Evolutionary conservation across 2,888 invertebrate genomes (phyloP).

Genomic region (Nasonovia ribisnigri): DNA sequence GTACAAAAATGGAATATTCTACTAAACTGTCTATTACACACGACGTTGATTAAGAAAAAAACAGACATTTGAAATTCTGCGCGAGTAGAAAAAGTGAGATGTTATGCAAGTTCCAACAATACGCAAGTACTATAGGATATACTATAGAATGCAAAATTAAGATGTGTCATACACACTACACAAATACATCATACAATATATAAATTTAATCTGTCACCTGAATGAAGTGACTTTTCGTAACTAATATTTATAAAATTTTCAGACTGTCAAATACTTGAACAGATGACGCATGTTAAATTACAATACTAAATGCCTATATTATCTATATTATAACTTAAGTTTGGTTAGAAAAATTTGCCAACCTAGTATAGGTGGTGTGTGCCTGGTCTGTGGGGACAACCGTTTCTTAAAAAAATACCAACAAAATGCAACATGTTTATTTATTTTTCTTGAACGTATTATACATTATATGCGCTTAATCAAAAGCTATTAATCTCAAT

Average conservation of each 20-base stretch:
- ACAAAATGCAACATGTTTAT: background rate
- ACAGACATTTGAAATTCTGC: background rate
- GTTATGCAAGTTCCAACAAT: background rate
- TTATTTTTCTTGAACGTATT: background rate
- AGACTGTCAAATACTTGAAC: background rate
- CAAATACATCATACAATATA: background rate
- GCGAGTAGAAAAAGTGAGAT: background rate
- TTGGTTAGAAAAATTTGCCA: no score
- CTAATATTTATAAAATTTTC: background rate
- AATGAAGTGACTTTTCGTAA: background rate
- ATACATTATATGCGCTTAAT: background rate
- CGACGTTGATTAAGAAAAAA: background rate
- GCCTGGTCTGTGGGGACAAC: background rate
- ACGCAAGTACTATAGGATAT: background rate
- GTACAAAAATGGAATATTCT: background rate
- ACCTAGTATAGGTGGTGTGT: background rate
- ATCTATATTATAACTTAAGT: no score
- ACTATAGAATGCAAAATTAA: background rate
- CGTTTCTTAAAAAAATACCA: background rate
- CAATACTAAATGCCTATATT: background rate
- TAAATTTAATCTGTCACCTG: background rate
- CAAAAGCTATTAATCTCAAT: background rate
- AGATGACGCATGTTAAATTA: background rate
- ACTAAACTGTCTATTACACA: background rate
- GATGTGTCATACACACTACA: background rate